phyloP scores from a whole-genome alignment of 2,113 vertebrate species.

The Alligator mississippiensis region DNA sequence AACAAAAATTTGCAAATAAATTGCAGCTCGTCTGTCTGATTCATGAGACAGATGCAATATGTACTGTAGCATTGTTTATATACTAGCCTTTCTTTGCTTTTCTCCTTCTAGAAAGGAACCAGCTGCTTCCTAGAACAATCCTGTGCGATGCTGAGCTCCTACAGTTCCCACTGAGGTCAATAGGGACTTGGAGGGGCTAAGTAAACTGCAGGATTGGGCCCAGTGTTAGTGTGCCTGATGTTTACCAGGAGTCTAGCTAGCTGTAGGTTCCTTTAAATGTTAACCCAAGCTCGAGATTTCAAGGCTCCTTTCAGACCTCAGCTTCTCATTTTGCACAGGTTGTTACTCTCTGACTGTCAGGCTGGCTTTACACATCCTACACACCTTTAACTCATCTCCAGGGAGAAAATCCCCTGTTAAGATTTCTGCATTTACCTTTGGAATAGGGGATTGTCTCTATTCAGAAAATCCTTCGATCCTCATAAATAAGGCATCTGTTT shows the following conservation, averaged over 20 bases:
- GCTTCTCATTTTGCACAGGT: constrained; percentile 11
- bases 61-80: neutral
- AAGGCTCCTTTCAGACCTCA: neutral
- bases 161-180: neutral
- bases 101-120: neutral
- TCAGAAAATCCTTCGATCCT: constrained; percentile 8
- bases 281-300: neutral
- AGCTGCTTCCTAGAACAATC: neutral
- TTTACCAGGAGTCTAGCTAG: accelerated
- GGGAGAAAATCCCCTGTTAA: neutral
- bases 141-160: neutral
- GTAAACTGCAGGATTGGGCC: neutral
- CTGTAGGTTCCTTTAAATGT: accelerated
- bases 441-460: neutral
- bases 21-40: neutral
- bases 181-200: neutral
- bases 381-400: neutral
- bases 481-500: constrained; percentile 60
- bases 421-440: neutral
- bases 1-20: neutral
- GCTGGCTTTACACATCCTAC: neutral
- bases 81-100: accelerated
- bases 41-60: accelerated
- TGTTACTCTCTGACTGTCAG: neutral
- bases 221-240: neutral